Conservation (phyloP, 2,797 vertebrate species). For the Leptodactylus fallax region DNA sequence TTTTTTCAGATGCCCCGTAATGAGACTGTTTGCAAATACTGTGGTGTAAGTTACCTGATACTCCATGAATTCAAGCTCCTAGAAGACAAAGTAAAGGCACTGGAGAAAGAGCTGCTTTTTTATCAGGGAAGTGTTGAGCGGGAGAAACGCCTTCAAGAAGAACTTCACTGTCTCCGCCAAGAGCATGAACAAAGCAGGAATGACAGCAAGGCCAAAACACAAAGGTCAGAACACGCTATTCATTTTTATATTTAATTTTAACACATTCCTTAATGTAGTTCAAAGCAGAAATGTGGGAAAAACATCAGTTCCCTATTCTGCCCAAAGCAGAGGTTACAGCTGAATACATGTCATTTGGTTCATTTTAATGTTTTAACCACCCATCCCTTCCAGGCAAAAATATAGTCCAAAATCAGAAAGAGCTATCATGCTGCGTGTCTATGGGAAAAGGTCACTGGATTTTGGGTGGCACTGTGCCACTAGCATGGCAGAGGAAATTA, state of each 20-base stretch:
- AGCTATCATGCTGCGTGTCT: constrained; percentile 36
- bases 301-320: constrained; percentile 42
- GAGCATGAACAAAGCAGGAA: constrained; percentile 76
- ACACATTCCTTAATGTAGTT: constrained; percentile 54
- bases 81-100: constrained; percentile 78
- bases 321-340: constrained; percentile 35
- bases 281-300: constrained; percentile 56
- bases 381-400: constrained; percentile 48
- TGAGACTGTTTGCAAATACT: constrained; percentile 87
- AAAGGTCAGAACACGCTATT: constrained; percentile 79
- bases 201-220: constrained; percentile 76
- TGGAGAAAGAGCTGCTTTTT: constrained; percentile 81
- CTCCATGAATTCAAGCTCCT: constrained; percentile 88
- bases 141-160: constrained; percentile 80
- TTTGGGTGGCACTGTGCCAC: constrained; percentile 36
- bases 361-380: constrained; percentile 29
- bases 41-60: constrained; percentile 90
- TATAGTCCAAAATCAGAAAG: constrained; percentile 41
- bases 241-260: constrained; percentile 53
- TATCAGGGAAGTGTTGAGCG: constrained; percentile 77
- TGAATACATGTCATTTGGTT: constrained; percentile 47
- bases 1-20: constrained; percentile 82
- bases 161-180: constrained; percentile 77
- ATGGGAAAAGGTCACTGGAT: constrained; percentile 53
- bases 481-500: constrained; percentile 44